phyloP scores from a whole-genome alignment of 2,888 invertebrate species.

The Tetheella fluctuosa region DNA sequence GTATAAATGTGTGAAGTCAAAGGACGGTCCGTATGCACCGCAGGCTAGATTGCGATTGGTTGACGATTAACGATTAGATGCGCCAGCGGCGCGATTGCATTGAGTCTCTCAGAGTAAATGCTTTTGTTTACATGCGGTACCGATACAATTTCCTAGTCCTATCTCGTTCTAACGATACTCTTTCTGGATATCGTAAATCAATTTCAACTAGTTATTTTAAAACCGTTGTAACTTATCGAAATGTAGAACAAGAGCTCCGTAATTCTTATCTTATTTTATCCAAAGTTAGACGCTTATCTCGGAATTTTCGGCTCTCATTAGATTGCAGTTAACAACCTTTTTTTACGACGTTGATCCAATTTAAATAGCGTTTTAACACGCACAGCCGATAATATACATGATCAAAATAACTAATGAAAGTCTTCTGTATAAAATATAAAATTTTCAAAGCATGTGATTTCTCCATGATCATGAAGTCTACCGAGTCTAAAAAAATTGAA shows the following conservation, averaged over 20 bases:
- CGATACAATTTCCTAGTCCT: conserved; percentile 28
- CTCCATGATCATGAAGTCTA: neutral
- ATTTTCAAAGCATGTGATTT: neutral
- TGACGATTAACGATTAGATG: conserved; percentile 73
- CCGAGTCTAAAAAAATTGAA: neutral
- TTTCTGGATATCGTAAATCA: neutral
- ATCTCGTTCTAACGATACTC: neutral
- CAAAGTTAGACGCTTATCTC: conserved; percentile 1
- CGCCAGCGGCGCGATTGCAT: conserved; percentile 44
- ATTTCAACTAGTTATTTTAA: neutral
- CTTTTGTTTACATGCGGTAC: conserved; percentile 43
- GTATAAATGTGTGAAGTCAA: conserved; percentile 21
- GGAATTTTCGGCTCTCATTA: conserved; percentile 6
- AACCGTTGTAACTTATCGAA: neutral
- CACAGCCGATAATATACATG: neutral
- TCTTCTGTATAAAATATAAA: too few species aligned
- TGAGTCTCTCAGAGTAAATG: conserved; percentile 44
- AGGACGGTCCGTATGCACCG: conserved; percentile 38
- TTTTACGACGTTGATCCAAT: conserved; percentile 5
- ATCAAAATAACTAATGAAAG: neutral
- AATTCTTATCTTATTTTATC: neutral
- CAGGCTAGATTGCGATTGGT: conserved; percentile 60
- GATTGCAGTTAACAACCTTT: neutral
- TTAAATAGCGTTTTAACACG: conserved; percentile 1
- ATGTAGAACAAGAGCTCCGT: neutral